Evolutionary conservation across 2,888 invertebrate genomes (phyloP).

Genomic region (Coenonympha arcania): DNA sequence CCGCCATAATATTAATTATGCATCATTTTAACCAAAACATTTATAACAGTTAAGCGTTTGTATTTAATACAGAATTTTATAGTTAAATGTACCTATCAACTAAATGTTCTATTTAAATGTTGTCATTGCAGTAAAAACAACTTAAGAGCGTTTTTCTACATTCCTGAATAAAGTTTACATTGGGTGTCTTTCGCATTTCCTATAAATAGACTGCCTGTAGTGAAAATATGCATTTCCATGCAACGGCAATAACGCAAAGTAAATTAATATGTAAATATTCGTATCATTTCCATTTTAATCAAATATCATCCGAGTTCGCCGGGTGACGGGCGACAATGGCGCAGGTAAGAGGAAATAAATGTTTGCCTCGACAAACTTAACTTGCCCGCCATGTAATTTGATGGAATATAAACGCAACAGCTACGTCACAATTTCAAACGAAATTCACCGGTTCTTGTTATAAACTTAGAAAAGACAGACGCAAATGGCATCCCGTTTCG

Average conservation of each 20-base stretch:
- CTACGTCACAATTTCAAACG: slow-evolving; percentile 47
- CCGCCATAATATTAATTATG: no score
- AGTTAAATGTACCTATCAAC: no score
- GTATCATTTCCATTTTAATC: slow-evolving; percentile 30
- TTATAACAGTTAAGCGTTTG: no score
- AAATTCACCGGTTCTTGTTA: slow-evolving; percentile 41
- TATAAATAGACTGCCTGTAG: not conserved
- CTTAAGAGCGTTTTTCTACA: no score
- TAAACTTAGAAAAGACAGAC: slow-evolving; percentile 32
- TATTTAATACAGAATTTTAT: no score
- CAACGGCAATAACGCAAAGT: not conserved
- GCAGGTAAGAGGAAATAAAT: slow-evolving; percentile 50
- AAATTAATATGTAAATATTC: slow-evolving; percentile 12
- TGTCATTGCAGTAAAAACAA: no score
- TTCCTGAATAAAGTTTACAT: no score
- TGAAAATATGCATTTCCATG: slow-evolving; percentile 1
- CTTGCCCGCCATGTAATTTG: slow-evolving; percentile 51
- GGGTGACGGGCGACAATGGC: slow-evolving; percentile 39
- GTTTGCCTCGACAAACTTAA: slow-evolving; percentile 45
- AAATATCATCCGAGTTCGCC: slow-evolving; percentile 37
- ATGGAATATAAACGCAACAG: slow-evolving; percentile 56
- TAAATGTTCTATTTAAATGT: no score
- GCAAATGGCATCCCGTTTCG: not conserved
- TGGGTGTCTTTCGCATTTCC: no score
- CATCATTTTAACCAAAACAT: no score